Evolutionary conservation across 2,797 vertebrate species (phyloP).

Genomic region (Acrossocheilus wenchowensis): DNA sequence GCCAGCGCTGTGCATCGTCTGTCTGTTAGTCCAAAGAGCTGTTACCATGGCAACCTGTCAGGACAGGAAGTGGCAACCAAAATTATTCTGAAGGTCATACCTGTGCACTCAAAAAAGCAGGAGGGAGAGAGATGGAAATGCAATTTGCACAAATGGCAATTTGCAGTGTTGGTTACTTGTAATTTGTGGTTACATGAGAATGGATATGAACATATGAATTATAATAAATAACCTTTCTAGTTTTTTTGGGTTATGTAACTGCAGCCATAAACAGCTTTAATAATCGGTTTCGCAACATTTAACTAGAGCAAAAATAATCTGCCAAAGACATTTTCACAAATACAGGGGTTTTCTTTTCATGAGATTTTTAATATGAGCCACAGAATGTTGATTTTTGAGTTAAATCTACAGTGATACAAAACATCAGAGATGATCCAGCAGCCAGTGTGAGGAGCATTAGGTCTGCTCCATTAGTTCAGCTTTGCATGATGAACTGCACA

Average conservation of each 20-base stretch:
- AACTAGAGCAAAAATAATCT: background rate
- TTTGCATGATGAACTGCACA: conserved; percentile 56
- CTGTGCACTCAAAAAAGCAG: conserved; percentile 51
- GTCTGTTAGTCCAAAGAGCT: conserved; percentile 55
- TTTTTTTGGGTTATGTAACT: background rate
- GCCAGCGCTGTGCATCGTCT: conserved; percentile 51
- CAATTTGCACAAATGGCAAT: conserved; percentile 37
- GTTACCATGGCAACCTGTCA: conserved; percentile 63
- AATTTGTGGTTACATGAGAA: conserved; percentile 27
- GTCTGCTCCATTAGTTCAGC: conserved; percentile 62
- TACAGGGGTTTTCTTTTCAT: background rate
- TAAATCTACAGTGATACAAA: conserved; percentile 55
- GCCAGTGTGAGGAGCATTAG: conserved; percentile 58
- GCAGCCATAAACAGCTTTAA: conserved; percentile 11
- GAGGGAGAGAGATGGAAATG: conserved; percentile 34
- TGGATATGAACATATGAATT: background rate
- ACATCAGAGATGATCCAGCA: conserved; percentile 51
- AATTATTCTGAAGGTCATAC: conserved; percentile 64
- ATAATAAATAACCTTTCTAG: conserved; percentile 5
- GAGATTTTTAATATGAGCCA: conserved; percentile 32
- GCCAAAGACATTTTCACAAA: background rate
- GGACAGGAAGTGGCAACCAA: conserved; percentile 59
- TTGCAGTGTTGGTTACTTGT: conserved; percentile 5
- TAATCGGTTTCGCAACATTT: conserved; percentile 2
- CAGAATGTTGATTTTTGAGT: conserved; percentile 57